phyloP scores from a whole-genome alignment of 2,888 invertebrate genomes.

The Sisyra terminalis region DNA sequence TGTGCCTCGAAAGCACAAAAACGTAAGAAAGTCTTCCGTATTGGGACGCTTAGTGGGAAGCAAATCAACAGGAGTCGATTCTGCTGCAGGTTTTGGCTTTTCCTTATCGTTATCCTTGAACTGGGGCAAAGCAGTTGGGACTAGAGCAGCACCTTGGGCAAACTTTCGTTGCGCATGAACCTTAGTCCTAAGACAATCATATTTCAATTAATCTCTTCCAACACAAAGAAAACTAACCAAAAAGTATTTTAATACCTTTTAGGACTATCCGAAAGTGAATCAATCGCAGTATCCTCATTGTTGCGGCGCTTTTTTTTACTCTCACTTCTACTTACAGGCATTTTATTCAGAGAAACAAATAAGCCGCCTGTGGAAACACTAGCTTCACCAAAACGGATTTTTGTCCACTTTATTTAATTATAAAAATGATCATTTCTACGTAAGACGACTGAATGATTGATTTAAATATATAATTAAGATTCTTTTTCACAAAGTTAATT shows the following conservation, averaged over 20 bases:
- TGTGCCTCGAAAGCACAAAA: conserved; percentile 67
- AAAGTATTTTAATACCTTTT: conserved; percentile 24
- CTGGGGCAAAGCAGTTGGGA: conserved; percentile 38
- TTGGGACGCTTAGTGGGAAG: conserved; percentile 53
- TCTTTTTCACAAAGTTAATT: no score
- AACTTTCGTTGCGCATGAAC: conserved; percentile 79
- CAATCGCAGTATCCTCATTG: conserved; percentile 14
- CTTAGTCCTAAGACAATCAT: conserved; percentile 39
- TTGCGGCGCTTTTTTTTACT: conserved; percentile 27
- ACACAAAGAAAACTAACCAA: conserved; percentile 7
- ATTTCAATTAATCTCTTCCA: conserved; percentile 7
- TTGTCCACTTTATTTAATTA: no score
- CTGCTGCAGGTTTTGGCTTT: conserved; percentile 25
- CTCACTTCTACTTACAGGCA: conserved; percentile 24
- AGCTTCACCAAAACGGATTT: no score
- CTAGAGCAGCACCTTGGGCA: conserved; percentile 57
- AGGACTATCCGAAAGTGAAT: conserved; percentile 22
- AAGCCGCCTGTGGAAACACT: no score
- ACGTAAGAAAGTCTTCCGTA: conserved; percentile 74
- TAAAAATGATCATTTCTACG: no score
- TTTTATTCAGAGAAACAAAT: conserved; percentile 12
- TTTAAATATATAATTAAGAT: no score
- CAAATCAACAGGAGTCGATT: conserved; percentile 34
- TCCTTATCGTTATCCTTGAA: conserved; percentile 45
- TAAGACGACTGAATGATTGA: no score